Evolutionary conservation across 1,140 invertebrate species (phyloP).

Genomic region (Scaptodrosophila lebanonensis): DNA sequence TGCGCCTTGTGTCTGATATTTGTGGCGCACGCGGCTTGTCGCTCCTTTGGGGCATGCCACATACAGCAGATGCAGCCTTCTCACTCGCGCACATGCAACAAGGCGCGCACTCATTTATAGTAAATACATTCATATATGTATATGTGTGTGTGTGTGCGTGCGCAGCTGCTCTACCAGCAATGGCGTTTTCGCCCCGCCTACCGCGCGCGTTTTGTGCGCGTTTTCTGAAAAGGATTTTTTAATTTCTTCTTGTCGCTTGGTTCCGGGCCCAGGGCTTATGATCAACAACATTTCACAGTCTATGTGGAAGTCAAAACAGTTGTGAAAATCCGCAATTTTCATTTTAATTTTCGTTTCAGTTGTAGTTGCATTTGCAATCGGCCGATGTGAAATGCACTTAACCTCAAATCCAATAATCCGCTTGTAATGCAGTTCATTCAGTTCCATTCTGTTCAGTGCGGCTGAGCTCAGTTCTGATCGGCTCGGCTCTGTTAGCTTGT

Average conservation of each 20-base stretch:
- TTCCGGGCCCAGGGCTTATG: conserved; percentile 10
- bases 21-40: conserved; percentile 48
- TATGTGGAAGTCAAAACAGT: conserved; percentile 60
- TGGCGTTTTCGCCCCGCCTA: conserved; percentile 64
- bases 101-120: background rate
- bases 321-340: conserved; percentile 48
- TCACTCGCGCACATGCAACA: background rate
- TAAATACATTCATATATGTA: background rate
- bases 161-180: conserved; percentile 42
- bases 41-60: conserved; percentile 52
- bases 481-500: too few species aligned
- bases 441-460: too few species aligned
- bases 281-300: conserved; percentile 2
- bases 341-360: too few species aligned
- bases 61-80: conserved; percentile 30
- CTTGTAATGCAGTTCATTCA: conserved; percentile 66
- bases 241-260: conserved; percentile 34
- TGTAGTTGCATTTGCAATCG: conserved; percentile 34
- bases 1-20: conserved; percentile 11
- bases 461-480: too few species aligned
- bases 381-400: conserved; percentile 64
- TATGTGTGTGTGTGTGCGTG: conserved; percentile 17
- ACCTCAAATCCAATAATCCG: conserved; percentile 73
- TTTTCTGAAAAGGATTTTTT: too few species aligned
- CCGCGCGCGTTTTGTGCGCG: conserved; percentile 33